phyloP scores from a whole-genome alignment of 2,888 invertebrate genomes.

The Scelioninae gen. 2 region DNA sequence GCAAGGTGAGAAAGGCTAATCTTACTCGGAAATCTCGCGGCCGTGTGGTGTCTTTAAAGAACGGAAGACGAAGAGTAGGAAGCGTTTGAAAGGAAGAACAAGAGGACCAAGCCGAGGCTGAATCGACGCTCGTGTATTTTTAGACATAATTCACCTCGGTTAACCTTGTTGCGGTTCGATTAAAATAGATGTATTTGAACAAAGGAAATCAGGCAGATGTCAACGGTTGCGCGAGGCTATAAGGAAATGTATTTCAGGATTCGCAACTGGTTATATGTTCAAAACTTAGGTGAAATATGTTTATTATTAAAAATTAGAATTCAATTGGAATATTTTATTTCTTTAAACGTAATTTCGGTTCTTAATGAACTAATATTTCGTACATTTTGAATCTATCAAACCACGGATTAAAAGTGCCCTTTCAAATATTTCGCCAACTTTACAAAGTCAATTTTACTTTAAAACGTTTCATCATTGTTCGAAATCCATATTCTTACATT shows the following conservation, averaged over 20 bases:
- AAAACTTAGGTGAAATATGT: no score
- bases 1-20: constrained; percentile 63
- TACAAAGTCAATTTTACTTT: no score
- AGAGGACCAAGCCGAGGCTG: constrained; percentile 52
- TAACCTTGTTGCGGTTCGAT: constrained; percentile 38
- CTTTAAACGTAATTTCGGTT: no score
- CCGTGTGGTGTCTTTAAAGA: constrained; percentile 66
- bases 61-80: constrained; percentile 64
- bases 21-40: constrained; percentile 68
- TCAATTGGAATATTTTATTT: no score
- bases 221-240: neutral
- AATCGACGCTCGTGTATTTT: constrained; percentile 25
- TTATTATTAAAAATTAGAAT: no score
- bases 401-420: no score
- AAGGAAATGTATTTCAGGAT: neutral
- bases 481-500: no score
- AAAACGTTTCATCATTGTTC: no score
- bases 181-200: constrained; percentile 32
- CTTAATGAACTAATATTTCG: no score
- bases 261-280: no score
- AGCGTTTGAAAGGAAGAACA: constrained; percentile 38
- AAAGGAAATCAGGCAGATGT: constrained; percentile 30
- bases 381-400: no score
- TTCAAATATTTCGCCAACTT: no score
- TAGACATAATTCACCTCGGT: constrained; percentile 32